Conservation (phyloP, 2,113 vertebrate genomes). For the Tiliqua scincoides region DNA sequence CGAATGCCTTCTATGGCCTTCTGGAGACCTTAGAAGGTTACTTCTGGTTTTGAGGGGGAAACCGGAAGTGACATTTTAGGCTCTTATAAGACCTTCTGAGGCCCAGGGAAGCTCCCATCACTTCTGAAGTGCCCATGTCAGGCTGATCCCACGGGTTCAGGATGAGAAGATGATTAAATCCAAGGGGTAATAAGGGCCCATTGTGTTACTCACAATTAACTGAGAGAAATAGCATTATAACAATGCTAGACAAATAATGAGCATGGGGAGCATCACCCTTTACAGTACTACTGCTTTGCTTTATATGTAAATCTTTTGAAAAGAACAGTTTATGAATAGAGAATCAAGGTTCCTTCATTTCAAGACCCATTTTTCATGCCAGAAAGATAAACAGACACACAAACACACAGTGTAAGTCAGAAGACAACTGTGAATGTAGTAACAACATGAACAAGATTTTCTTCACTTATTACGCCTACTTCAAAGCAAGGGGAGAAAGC, state of each 20-base stretch:
- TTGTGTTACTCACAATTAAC: conserved; percentile 22
- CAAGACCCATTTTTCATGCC: conserved; percentile 35
- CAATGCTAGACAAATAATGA: conserved; percentile 35
- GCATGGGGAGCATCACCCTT: conserved; percentile 14
- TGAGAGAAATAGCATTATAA: conserved; percentile 38
- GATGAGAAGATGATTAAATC: conserved; percentile 23
- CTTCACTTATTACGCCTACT: too few relatives aligned
- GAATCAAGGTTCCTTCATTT: conserved; percentile 21
- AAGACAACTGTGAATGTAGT: too few relatives aligned
- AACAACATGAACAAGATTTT: too few relatives aligned
- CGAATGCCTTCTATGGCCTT: too few relatives aligned
- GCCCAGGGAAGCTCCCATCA: too few relatives aligned
- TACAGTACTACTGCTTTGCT: conserved; percentile 32
- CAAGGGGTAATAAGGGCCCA: too few relatives aligned
- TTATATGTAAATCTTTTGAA: background rate
- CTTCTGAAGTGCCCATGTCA: background rate
- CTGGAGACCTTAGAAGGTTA: too few relatives aligned
- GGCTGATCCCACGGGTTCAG: conserved; percentile 48
- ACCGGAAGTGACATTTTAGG: too few relatives aligned
- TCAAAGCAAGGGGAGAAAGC: too few relatives aligned
- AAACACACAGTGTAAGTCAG: too few relatives aligned
- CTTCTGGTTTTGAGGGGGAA: too few relatives aligned
- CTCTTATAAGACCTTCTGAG: too few relatives aligned
- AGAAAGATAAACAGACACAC: conserved; percentile 31
- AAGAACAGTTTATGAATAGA: conserved; percentile 8